Evolutionary conservation across 1,140 invertebrate genomes (phyloP).

Genomic region (Drosophila busckii): DNA sequence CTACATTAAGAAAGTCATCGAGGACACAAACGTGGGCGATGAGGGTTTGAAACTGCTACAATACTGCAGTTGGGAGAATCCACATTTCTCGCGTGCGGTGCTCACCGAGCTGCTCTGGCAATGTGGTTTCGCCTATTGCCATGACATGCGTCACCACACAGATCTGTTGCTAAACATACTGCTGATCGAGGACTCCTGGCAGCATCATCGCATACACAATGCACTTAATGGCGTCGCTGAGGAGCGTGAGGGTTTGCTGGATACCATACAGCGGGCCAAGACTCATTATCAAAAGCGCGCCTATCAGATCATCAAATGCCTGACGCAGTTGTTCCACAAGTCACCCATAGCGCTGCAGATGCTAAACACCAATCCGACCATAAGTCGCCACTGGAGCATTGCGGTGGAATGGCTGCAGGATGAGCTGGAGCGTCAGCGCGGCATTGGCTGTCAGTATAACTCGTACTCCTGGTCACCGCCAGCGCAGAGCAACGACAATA

Average conservation of each 20-base stretch:
- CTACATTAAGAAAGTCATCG: constrained; percentile 97
- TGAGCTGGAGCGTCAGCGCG: constrained; percentile 87
- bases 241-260: constrained; percentile 94
- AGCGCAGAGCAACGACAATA: constrained; percentile 95
- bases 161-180: constrained; percentile 93
- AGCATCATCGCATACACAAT: constrained; percentile 94
- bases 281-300: constrained; percentile 97
- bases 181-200: constrained; percentile 96
- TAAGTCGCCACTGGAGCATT: constrained; percentile 91
- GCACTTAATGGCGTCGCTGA: constrained; percentile 94
- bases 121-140: constrained; percentile 96
- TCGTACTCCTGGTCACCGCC: constrained; percentile 95
- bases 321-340: constrained; percentile 93
- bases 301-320: constrained; percentile 97
- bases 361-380: constrained; percentile 86
- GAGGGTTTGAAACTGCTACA: constrained; percentile 93
- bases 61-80: constrained; percentile 98
- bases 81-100: constrained; percentile 92
- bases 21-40: constrained; percentile 94
- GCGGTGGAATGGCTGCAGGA: constrained; percentile 97
- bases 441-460: constrained; percentile 84
- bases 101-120: constrained; percentile 95
- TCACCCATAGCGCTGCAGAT: constrained; percentile 87
- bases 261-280: constrained; percentile 94
- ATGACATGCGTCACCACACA: constrained; percentile 94